Conservation (phyloP, 2,888 invertebrate species). For the Hemistola chrysoprasaria region DNA sequence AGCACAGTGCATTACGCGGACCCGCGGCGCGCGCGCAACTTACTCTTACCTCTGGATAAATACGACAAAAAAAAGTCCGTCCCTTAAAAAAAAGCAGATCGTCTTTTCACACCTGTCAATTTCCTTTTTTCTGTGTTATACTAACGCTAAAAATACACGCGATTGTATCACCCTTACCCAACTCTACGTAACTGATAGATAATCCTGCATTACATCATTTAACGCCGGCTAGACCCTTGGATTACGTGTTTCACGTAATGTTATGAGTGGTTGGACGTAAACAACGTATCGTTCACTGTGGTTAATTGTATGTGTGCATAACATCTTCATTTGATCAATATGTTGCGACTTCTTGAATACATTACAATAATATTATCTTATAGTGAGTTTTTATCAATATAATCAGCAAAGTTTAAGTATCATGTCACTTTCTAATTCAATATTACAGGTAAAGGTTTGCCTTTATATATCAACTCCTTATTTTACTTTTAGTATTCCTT, state of each 20-base stretch:
- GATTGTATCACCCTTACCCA: conserved; percentile 49
- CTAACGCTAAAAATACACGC: conserved; percentile 2
- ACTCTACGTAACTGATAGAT: conserved; percentile 50
- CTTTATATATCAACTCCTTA: too few species aligned
- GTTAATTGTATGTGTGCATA: conserved; percentile 27
- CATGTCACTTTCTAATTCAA: too few species aligned
- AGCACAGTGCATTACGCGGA: conserved; percentile 64
- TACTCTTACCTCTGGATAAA: conserved; percentile 41
- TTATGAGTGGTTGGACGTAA: conserved; percentile 18
- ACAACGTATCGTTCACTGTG: conserved; percentile 15
- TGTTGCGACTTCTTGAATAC: conserved; percentile 3
- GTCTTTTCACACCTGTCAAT: conserved; percentile 3
- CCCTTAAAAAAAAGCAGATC: conserved; percentile 12
- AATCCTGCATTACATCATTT: conserved; percentile 33
- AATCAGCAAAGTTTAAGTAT: too few species aligned
- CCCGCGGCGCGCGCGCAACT: conserved; percentile 67
- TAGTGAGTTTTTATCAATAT: too few species aligned
- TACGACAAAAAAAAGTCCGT: conserved; percentile 23
- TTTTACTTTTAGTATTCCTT: too few species aligned
- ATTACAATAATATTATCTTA: too few species aligned
- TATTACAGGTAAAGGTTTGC: too few species aligned
- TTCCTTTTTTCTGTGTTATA: conserved; percentile 4
- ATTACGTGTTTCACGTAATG: conserved; percentile 32
- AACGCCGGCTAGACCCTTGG: conserved; percentile 27
- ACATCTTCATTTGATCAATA: conserved; percentile 13